Evolutionary conservation across 1,140 invertebrate genomes (phyloP).

Genomic region (Rhyzopertha dominica): DNA sequence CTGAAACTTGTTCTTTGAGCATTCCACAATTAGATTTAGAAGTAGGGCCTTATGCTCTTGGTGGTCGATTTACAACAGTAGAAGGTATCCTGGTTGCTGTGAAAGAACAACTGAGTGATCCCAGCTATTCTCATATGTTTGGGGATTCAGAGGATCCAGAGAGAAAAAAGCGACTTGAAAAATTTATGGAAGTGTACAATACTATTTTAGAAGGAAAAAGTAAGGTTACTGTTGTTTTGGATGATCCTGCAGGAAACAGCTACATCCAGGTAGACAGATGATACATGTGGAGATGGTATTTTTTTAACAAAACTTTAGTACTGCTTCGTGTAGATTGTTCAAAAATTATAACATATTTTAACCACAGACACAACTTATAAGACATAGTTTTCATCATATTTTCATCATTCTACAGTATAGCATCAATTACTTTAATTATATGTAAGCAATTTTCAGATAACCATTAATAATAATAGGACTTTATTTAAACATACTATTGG

Average conservation of each 20-base stretch:
- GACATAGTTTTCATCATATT: no score
- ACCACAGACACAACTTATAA: no score
- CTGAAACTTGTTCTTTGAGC: constrained; percentile 81
- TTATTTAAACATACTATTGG: no score
- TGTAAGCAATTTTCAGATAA: no score
- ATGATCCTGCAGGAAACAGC: constrained; percentile 97
- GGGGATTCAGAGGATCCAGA: constrained; percentile 66
- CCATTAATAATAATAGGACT: no score
- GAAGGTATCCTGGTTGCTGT: constrained; percentile 76
- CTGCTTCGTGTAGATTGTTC: no score
- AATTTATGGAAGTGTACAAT: constrained; percentile 67
- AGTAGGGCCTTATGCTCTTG: constrained; percentile 76
- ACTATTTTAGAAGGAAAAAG: constrained; percentile 61
- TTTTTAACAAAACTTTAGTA: constrained; percentile 1
- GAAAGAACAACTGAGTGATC: constrained; percentile 58
- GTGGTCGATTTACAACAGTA: constrained; percentile 92
- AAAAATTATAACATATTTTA: no score
- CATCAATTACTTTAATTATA: no score
- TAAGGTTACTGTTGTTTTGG: constrained; percentile 74
- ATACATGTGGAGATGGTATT: no score
- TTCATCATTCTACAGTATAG: no score
- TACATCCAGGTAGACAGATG: constrained; percentile 92
- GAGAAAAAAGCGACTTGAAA: constrained; percentile 51
- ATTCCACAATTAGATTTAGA: constrained; percentile 92
- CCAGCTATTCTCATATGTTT: constrained; percentile 61